Base-by-base conservation (phyloP, 2,888 invertebrate species). In the Heliconius charithonia region DNA sequence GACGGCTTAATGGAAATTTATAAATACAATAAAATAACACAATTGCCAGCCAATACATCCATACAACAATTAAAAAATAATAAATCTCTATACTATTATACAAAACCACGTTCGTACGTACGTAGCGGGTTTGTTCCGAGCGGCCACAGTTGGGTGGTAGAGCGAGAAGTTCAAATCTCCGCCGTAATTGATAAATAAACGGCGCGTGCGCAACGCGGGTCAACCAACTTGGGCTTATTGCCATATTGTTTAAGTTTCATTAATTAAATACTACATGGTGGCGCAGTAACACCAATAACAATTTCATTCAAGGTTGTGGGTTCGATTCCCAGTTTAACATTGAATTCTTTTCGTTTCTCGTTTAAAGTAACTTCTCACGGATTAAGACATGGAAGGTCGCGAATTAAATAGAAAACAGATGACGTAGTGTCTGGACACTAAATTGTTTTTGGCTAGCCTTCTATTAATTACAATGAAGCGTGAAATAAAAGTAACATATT, bases 91-190 rank as follows among this genome's bases (percentile, higher is more conserved):
- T 9, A 62, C 2, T 29, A 59, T 4, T 62, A 29, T 22, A 73
- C 62, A 66, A 32, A 82, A 6, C 65, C 13, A 2, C 86, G 75
- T 85, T 73, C 78, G 81, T 4, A 81, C 89, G 89, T 92, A 87
- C 92, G 86, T 94, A 94, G 93, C 94, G 93, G 93, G 89, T 90
- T 86, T 93, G 95, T 94, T 95, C 95, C 95, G 87, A 85, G 88
- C 91, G 93, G 95, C 92, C 93, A 94, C 95, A 93, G 94, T 87
- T 93, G 95, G 93, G 89, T 82, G 93, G 78, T 90, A 91, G 95
- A 95, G 92, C 95, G 95, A 89, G 93, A 94, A 95, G 95, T 95
- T 95, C 95, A 94, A 92, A 95, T 94, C 95, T 94, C 91, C 89
- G 84, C 81, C 86, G 86, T 94, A 94, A 94, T 94, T 94, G 94